Evolutionary conservation across 2,113 vertebrate species (phyloP).

Genomic region (Anarhynchus alexandrinus): DNA sequence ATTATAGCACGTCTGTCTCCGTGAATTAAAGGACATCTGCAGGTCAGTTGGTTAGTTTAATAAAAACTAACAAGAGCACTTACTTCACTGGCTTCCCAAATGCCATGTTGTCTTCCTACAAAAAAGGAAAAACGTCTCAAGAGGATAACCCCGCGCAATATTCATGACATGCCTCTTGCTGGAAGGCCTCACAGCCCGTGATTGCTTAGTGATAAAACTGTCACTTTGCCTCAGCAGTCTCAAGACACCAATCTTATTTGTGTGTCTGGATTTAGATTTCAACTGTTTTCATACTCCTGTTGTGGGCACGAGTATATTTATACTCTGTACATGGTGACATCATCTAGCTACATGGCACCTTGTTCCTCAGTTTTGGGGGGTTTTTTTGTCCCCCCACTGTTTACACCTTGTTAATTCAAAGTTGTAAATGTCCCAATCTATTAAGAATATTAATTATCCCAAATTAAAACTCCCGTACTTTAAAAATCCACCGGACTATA

Average conservation of each 20-base stretch:
- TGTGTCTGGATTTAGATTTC: background rate
- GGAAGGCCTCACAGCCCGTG: background rate
- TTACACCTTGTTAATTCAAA: background rate
- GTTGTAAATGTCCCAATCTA: background rate
- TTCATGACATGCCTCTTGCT: background rate
- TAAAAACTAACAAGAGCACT: constrained; percentile 56
- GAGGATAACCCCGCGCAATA: background rate
- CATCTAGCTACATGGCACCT: rapidly evolving
- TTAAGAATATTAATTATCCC: background rate
- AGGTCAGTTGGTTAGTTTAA: background rate
- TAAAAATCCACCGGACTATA: background rate
- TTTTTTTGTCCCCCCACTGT: background rate
- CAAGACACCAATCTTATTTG: background rate
- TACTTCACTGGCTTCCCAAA: constrained; percentile 97
- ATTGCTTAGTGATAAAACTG: background rate
- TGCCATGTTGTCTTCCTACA: constrained; percentile 97
- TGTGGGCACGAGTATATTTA: rapidly evolving
- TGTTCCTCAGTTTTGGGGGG: background rate
- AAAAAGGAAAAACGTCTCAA: background rate
- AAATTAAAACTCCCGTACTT: background rate
- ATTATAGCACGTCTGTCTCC: background rate
- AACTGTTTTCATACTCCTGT: rapidly evolving
- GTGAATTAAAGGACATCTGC: background rate
- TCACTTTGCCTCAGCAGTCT: background rate
- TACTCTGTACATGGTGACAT: background rate